Conservation (phyloP, 2,113 vertebrate species). For the Gila orcuttii region DNA sequence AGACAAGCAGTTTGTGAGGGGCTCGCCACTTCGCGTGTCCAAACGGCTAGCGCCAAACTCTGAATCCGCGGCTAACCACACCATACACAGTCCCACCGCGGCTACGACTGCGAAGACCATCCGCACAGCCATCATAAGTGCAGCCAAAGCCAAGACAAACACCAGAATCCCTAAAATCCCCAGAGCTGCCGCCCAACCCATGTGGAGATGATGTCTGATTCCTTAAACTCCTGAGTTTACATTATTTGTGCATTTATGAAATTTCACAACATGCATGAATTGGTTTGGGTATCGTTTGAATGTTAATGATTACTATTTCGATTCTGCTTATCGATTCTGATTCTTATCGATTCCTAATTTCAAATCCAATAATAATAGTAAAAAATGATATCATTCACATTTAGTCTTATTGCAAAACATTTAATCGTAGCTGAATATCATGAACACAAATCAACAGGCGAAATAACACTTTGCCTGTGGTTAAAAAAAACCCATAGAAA, state of each 20-base stretch:
- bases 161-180: slow-evolving; percentile 72
- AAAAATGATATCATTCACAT: too few relatives aligned
- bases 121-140: slow-evolving; percentile 74
- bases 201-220: slow-evolving; percentile 72
- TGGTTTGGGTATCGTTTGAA: too few relatives aligned
- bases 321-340: too few relatives aligned
- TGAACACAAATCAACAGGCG: too few relatives aligned
- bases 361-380: too few relatives aligned
- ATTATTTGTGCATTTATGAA: background rate
- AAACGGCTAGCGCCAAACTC: slow-evolving; percentile 74
- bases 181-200: slow-evolving; percentile 65
- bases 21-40: slow-evolving; percentile 70
- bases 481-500: too few relatives aligned
- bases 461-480: too few relatives aligned
- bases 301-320: too few relatives aligned
- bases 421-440: too few relatives aligned
- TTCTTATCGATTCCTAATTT: too few relatives aligned
- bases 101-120: slow-evolving; percentile 75
- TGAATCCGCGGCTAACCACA: slow-evolving; percentile 62
- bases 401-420: too few relatives aligned
- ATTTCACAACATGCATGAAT: background rate
- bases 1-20: slow-evolving; percentile 67
- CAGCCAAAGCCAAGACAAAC: slow-evolving; percentile 69
- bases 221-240: background rate
- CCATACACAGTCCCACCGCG: slow-evolving; percentile 65